Percentiles rank a stretch among this genome's conserved stretches.
Conservation (phyloP, 2,113 vertebrate genomes). For the Oreochromis spilurus region DNA sequence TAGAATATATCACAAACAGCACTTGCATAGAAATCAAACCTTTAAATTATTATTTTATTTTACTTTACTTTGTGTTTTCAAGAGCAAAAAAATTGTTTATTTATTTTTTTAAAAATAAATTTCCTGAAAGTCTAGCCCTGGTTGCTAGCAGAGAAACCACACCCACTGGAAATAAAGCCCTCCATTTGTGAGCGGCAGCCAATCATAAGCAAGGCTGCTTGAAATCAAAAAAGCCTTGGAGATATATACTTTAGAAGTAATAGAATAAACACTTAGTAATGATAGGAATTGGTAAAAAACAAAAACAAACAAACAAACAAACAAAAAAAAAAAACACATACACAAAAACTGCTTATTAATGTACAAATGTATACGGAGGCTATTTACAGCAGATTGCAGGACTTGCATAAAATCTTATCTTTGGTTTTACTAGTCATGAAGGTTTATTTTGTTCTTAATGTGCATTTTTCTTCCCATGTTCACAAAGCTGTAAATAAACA, state of each 20-base stretch:
- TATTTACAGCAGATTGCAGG: neutral
- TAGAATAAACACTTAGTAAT: neutral
- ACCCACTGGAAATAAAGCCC: neutral
- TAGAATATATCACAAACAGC: neutral
- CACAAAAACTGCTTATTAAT: neutral
- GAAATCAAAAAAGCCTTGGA: neutral
- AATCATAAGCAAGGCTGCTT: neutral
- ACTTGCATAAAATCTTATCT: neutral
- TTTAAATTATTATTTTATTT: neutral
- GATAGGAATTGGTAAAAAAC: neutral
- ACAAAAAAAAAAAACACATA: neutral
- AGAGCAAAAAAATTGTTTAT: neutral
- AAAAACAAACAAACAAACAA: rapidly evolving
- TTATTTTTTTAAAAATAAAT: neutral
- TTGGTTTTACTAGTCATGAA: neutral
- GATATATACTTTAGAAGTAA: neutral
- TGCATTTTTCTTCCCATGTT: neutral
- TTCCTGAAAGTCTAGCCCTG: neutral
- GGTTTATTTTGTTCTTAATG: neutral
- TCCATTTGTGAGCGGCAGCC: neutral
- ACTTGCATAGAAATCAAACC: neutral
- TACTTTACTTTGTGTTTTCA: neutral
- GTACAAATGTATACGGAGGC: neutral
- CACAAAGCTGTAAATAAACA: constrained; percentile 24
- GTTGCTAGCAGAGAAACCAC: neutral